Base-by-base conservation (phyloP, 2,113 vertebrate species). In the Cynocephalus volans region DNA sequence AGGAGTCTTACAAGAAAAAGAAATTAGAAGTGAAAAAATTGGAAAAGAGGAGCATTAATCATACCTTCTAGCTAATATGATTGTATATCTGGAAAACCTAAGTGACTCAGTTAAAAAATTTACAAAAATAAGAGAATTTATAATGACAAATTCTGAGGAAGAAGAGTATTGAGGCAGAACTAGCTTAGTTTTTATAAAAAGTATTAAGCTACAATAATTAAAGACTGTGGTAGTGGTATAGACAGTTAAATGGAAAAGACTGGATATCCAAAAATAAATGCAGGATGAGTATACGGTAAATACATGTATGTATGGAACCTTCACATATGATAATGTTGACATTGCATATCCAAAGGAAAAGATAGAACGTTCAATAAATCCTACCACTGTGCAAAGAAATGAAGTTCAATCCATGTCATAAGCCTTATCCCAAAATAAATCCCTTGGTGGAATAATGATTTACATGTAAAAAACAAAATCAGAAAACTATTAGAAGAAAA, bases 391-490 rank as follows among this genome's bases (percentile, higher is more conserved):
- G 17, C 15, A 93, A 79, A 84, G 79, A 77, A 73, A 54, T 84
- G 18, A 88, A 19, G 24, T 77, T 89, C 52, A 41, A 60, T 67
- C n/a, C 36, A 1, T 86, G 18, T 14, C 14, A 76, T 69, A 83
- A 69, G 26, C 41, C 4, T 95, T 87, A 82, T 56, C 23, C 4
- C 54, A 72, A 75, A 76, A 62, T 82, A 87, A 88, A 65, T 41
- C 12, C 19, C 24, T 86, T 8, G 24, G 52, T 26, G 12, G 18
- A 90, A 76, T 10, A 87, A 77, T 73, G 24, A 33, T 86, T 90
- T 81, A 69, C 75, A 90, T 76, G 18, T 87, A 75, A 80, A 87
- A 73, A 62, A 26, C 60, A 69, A 86, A 90, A 80, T 90, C 31
- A 52, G 73, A 41, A 73, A 73, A 56, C 26, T 90, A 73, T 80